Base-by-base conservation (phyloP, 2,888 invertebrate species). In the Lingula anatina region DNA sequence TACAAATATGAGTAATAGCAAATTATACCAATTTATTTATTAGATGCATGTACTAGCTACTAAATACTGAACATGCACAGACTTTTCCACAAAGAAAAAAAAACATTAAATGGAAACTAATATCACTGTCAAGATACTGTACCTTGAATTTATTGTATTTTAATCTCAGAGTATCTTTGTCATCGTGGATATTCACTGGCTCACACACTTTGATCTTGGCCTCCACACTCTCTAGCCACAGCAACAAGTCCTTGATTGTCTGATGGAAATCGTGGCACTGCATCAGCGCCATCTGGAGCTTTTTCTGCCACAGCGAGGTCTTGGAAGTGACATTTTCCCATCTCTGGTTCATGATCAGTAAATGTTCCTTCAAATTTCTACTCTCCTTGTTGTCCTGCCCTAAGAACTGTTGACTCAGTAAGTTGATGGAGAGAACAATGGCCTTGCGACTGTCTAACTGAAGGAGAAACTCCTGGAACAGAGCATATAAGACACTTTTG, bases 381-480 rank as follows among this genome's bases (percentile, higher is more conserved):
- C 61, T 62, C 44, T 70, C 64, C 9, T 55, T 56, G 12, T 62
- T 62, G n/a, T 57, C 57, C 5, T 54, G 43, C 41, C 62, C 59
- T 21, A 71, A 56, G 46, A 68, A 64, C 26, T 64, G 63, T 47
- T 68, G 63, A 5, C 90, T 90, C 20, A 92, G 89, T 51, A 91
- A 86, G 79, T 93, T 93, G 55, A 94, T 79, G 0, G 92, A 90
- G 20, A 87, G 83, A 36, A 94, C 86, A 36, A 92, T 86, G 55
- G 88, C 87, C 73, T 89, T 89, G 80, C 93, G 93, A 62, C 90
- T 89, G 78, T 93, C 92, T 59, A 93, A 81, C 75, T 94, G 89
- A 38, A 92, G 78, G 2, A 91, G 80, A 77, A 94, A 90, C 71
- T 93, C 92, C 73, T 88, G n/a, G n/a, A n/a, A n/a, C n/a, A n/a